phyloP scores from a whole-genome alignment of 2,888 invertebrate species.

The Lycaena phlaeas region DNA sequence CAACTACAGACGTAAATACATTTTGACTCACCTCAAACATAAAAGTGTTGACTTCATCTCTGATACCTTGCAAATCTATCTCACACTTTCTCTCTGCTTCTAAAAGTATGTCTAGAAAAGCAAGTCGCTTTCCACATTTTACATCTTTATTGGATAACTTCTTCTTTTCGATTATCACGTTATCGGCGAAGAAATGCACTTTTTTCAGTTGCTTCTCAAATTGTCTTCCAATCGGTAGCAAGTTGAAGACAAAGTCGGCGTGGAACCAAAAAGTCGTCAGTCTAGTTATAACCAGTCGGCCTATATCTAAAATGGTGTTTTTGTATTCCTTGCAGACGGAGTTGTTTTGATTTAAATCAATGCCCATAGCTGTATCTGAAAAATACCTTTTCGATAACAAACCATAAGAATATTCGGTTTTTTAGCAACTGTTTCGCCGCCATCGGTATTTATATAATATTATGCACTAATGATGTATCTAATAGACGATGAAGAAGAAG shows the following conservation, averaged over 20 bases:
- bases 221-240: constrained; percentile 48
- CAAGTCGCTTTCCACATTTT: constrained; percentile 57
- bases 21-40: constrained; percentile 81
- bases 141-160: constrained; percentile 18
- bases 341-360: constrained; percentile 53
- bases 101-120: constrained; percentile 77
- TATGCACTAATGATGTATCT: too few relatives aligned
- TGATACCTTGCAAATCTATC: constrained; percentile 75
- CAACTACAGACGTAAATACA: too few relatives aligned
- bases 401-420: too few relatives aligned
- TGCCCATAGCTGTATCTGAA: constrained; percentile 76
- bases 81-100: constrained; percentile 72
- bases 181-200: constrained; percentile 68
- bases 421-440: too few relatives aligned
- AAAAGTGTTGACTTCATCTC: constrained; percentile 82
- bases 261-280: constrained; percentile 71
- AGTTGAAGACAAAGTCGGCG: constrained; percentile 60
- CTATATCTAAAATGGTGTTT: constrained; percentile 55
- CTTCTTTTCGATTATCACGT: constrained; percentile 65
- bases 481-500: too few relatives aligned
- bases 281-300: constrained; percentile 31
- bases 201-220: constrained; percentile 56
- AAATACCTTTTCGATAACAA: too few relatives aligned
- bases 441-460: too few relatives aligned
- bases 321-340: constrained; percentile 59